Percentiles rank a stretch among this genome's conserved stretches.
These are phyloP conservation scores for Temnothorax unifasciatus DNA, from an alignment of 2,888 invertebrate genomes.

Conservation along the genomic window DNA sequence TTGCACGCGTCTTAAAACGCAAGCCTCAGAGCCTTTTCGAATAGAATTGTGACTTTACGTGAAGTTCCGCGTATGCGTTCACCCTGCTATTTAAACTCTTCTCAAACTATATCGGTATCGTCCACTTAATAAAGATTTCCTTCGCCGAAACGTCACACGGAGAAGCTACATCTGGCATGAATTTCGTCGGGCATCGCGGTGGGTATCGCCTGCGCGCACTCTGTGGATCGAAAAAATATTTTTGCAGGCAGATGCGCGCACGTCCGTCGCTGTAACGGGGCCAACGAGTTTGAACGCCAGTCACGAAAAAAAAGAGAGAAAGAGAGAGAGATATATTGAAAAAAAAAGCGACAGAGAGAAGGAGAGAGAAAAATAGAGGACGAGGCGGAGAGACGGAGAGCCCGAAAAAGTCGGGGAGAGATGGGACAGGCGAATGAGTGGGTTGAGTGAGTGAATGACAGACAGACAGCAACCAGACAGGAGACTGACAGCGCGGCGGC, in stretches of 20 bases:
- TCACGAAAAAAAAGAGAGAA: conserved; percentile 68
- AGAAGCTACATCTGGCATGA: conserved; percentile 65
- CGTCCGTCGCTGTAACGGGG: conserved; percentile 73
- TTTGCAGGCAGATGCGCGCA: conserved; percentile 74
- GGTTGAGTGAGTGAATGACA: conserved; percentile 78
- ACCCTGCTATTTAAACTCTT: background rate
- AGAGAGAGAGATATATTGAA: conserved; percentile 45
- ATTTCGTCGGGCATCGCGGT: conserved; percentile 64
- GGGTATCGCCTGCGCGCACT: conserved; percentile 52
- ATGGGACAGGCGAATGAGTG: conserved; percentile 77
- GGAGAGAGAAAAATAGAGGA: conserved; percentile 24
- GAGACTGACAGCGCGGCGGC: conserved; percentile 87
- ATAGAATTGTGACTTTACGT: background rate
- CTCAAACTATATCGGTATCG: background rate
- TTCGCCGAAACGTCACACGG: background rate
- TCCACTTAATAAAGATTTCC: conserved; percentile 47
- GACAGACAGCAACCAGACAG: conserved; percentile 87
- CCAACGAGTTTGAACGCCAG: conserved; percentile 77
- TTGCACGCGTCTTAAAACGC: background rate
- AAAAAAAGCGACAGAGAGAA: conserved; percentile 34
- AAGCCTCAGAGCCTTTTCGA: background rate
- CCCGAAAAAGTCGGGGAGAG: conserved; percentile 72
- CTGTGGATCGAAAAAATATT: conserved; percentile 71
- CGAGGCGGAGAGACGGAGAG: conserved; percentile 43
- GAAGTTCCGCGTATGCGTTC: background rate